These are phyloP conservation scores for Cephus spinipes DNA, from an alignment of 2,888 invertebrate species.

Conservation along the genomic window DNA sequence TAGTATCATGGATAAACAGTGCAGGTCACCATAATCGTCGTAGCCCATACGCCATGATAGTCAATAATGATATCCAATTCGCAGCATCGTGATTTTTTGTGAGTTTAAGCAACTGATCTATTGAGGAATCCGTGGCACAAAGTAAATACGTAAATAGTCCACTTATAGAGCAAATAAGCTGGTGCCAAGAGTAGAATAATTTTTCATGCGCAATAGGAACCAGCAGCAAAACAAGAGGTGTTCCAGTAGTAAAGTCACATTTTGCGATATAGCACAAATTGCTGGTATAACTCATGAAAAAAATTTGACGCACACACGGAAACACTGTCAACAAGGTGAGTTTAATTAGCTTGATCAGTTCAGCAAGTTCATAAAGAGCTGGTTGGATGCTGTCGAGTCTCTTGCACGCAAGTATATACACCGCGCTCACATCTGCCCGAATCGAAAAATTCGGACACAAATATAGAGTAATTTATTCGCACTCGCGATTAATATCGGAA, in stretches of 20 bases:
- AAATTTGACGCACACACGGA: slow-evolving; percentile 8
- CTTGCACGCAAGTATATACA: slow-evolving; percentile 29
- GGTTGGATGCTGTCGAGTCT: no score
- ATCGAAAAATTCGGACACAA: slow-evolving; percentile 31
- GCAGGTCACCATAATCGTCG: no score
- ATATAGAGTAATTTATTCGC: background rate
- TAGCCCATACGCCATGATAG: no score
- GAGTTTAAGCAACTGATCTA: no score
- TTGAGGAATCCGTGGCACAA: no score
- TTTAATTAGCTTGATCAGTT: slow-evolving; percentile 8
- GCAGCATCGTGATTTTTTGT: no score
- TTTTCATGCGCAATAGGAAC: slow-evolving; percentile 66
- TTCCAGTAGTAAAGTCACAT: slow-evolving; percentile 35
- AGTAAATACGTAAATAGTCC: no score
- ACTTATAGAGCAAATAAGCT: slow-evolving; percentile 44
- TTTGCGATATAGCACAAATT: slow-evolving; percentile 21
- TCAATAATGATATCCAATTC: no score
- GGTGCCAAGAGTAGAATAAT: slow-evolving; percentile 63
- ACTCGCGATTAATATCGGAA: no score
- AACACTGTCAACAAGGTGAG: background rate
- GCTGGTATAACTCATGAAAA: background rate
- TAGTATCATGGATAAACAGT: no score
- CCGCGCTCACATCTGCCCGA: slow-evolving; percentile 41
- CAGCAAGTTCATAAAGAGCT: slow-evolving; percentile 28
- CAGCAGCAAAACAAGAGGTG: slow-evolving; percentile 41